Conservation (phyloP, 2,113 vertebrate species). For the Xiphophorus hellerii region DNA sequence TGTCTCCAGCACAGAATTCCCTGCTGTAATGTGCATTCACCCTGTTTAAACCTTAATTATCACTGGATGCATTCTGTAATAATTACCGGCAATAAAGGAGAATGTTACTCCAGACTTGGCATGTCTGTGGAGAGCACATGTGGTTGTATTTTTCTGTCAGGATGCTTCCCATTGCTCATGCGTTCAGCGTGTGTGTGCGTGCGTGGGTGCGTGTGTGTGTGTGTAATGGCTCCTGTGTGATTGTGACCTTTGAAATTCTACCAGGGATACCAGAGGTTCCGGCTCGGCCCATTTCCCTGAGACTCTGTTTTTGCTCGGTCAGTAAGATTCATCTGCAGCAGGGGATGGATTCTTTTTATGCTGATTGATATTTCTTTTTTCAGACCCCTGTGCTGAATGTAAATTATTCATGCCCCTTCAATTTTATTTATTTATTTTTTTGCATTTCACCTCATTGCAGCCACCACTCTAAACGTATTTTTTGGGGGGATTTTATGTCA, state of each 20-base stretch:
- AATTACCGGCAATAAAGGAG: not conserved
- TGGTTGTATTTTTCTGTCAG: conserved; percentile 5
- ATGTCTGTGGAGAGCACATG: conserved; percentile 1
- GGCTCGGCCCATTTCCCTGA: conserved; percentile 26
- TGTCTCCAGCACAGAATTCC: not conserved
- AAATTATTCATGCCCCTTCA: not conserved
- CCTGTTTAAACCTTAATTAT: not conserved
- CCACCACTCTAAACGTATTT: not conserved
- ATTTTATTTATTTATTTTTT: not conserved
- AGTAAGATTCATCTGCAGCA: too few relatives aligned
- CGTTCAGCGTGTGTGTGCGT: conserved; percentile 19
- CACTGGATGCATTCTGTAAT: not conserved
- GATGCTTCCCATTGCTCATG: conserved; percentile 15
- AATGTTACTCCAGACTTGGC: not conserved
- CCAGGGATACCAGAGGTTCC: conserved; percentile 16
- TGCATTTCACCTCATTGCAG: not conserved
- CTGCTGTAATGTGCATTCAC: not conserved
- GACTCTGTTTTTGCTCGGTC: conserved; percentile 8
- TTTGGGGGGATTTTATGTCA: not conserved
- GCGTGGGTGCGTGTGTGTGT: conserved; percentile 19
- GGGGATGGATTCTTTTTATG: too few relatives aligned
- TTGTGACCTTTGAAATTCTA: conserved; percentile 58
- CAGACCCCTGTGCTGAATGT: not conserved
- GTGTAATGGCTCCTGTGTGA: conserved; percentile 13
- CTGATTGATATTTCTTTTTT: conserved; percentile 1